Evolutionary conservation across 2,797 vertebrate genomes (phyloP), one percentile per base, ranked within the genome.

Genomic region (Acipenser transmontanus): DNA sequence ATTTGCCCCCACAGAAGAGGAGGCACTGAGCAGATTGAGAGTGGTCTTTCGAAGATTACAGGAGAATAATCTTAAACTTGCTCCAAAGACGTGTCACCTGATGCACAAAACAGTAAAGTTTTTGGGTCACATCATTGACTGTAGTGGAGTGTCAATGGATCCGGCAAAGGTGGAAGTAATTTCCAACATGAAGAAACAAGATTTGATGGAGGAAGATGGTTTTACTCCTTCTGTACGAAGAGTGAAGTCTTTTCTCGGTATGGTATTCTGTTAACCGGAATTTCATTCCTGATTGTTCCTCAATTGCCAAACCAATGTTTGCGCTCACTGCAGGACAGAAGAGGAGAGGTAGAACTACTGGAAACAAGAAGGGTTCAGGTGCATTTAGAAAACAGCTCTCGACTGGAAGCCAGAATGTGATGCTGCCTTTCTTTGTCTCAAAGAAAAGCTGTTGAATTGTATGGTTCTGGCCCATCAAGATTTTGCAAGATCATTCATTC

Each of bases 401-500:
- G 48, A 60, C 14, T 69, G 62, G 68, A 64, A 1, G 7, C 10
- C 6, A 7, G 61, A 7, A 13, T 64, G 62, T 59, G 48, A 69
- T n/a, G 14, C 14, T n/a, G 61, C 12, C 47, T 62, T 67, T 2
- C 50, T 12, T n/a, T 61, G 5, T 8, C 60, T 62, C 9, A 68
- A 63, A 12, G 12, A 8, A 52, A 13, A 49, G 8, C 61, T 68
- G 6, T 12, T 69, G 1, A 9, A 59, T 10, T 64, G 51, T 49
- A 51, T 48, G 57, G 62, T 64, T 7, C 47, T 69, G 8, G 51
- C 62, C 47, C 62, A 56, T 52, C 50, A 34, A 7, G 67, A 59
- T 8, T 69, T 69, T n/a, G 49, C 51, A 7, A 20, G 54, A 47
- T 62, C 67, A 47, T 64, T 69, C 9, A 69, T 69, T 17, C 49